Percentiles rank a stretch among this genome's conserved stretches.
phyloP scores from a whole-genome alignment of 2,797 vertebrate species.

The Rhinella marina region DNA sequence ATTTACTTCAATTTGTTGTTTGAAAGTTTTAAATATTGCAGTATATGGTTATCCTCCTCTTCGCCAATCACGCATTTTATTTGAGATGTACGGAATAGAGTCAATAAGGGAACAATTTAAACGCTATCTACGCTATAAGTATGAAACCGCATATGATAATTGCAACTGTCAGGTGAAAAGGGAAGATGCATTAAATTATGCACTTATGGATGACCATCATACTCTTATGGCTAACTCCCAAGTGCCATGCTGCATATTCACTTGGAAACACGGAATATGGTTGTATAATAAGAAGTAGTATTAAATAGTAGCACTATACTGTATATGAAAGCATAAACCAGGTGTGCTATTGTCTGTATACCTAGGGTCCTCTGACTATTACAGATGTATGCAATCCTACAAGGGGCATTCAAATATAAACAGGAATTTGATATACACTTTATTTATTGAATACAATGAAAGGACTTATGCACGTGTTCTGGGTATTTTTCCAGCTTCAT shows the following conservation, averaged over 20 bases:
- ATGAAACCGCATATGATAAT: background rate
- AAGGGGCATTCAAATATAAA: too few species aligned
- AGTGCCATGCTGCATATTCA: background rate
- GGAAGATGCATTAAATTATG: conserved; percentile 2
- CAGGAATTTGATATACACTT: too few species aligned
- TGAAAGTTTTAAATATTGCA: conserved; percentile 50
- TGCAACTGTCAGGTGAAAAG: background rate
- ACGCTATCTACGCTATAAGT: conserved; percentile 15
- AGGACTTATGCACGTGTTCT: too few species aligned
- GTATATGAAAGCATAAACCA: background rate
- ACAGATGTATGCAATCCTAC: too few species aligned
- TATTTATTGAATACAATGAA: too few species aligned
- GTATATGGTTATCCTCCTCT: conserved; percentile 11
- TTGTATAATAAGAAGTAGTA: background rate
- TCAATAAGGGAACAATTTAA: conserved; percentile 8
- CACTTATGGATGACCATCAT: background rate
- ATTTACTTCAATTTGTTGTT: conserved; percentile 48
- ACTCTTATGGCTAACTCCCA: background rate
- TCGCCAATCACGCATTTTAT: conserved; percentile 24
- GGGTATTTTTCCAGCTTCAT: too few species aligned
- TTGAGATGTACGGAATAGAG: background rate
- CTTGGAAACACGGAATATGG: background rate
- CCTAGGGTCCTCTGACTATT: too few species aligned
- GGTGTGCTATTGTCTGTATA: too few species aligned
- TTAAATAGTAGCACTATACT: background rate